Conservation (phyloP, 1,140 invertebrate genomes). For the Oncopodura yosiiana region DNA sequence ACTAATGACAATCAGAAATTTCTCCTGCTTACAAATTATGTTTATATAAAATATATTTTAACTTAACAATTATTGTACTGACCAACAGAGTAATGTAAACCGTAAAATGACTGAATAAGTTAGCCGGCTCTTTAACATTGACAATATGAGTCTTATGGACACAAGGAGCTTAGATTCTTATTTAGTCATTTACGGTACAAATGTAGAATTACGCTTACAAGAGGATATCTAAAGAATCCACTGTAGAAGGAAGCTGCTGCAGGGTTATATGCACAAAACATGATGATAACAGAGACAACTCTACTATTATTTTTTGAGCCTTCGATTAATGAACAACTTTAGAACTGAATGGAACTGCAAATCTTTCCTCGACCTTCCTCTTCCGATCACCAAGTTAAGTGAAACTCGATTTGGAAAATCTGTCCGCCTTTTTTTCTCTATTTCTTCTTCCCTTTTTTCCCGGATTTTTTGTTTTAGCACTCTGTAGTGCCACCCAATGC, state of each 20-base stretch:
- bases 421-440: constrained; percentile 21
- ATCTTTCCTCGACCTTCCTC: neutral
- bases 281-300: neutral
- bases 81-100: neutral
- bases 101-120: too few relatives aligned
- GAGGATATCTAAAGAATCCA: constrained; percentile 32
- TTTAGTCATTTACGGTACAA: neutral
- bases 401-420: constrained; percentile 21
- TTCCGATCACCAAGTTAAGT: constrained; percentile 1
- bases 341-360: neutral
- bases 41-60: neutral
- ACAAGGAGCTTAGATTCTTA: neutral
- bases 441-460: constrained; percentile 13
- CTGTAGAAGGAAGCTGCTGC: constrained; percentile 30
- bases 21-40: constrained; percentile 3
- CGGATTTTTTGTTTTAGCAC: constrained; percentile 33
- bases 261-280: constrained; percentile 36
- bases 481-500: constrained; percentile 32
- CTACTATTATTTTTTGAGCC: constrained; percentile 5
- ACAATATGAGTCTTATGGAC: neutral
- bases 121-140: neutral
- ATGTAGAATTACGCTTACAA: constrained; percentile 15
- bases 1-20: constrained; percentile 25
- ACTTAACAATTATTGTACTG: neutral
- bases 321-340: neutral